Conservation (phyloP, 1,140 invertebrate genomes). For the Leguminivora glycinivorella region DNA sequence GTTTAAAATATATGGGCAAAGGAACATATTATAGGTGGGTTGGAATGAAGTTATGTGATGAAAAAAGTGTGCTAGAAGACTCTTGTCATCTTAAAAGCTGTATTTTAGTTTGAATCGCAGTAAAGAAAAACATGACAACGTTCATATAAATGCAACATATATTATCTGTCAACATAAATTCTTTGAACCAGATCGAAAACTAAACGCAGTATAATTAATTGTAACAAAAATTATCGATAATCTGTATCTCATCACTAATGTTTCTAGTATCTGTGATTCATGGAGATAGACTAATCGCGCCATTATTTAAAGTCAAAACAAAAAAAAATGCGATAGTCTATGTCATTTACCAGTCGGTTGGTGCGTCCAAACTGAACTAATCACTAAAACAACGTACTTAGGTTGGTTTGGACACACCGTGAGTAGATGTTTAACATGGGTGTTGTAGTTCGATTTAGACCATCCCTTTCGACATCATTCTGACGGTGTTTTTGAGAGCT, state of each 20-base stretch:
- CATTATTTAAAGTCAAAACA: neutral
- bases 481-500: constrained; percentile 96
- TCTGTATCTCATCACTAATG: neutral
- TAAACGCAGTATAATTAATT: neutral
- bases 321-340: neutral
- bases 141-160: constrained; percentile 1
- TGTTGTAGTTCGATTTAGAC: constrained; percentile 55
- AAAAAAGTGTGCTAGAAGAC: neutral
- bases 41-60: neutral
- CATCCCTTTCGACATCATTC: constrained; percentile 93
- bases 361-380: constrained; percentile 2
- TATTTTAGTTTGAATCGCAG: neutral
- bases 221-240: neutral
- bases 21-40: constrained; percentile 24
- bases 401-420: neutral
- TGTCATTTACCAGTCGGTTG: neutral
- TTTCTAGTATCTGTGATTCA: neutral
- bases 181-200: neutral
- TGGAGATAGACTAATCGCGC: neutral
- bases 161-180: neutral
- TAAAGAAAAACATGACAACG: neutral
- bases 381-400: neutral
- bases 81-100: neutral
- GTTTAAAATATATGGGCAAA: constrained; percentile 8
- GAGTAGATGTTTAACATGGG: constrained; percentile 13